phyloP scores from a whole-genome alignment of 2,888 invertebrate species.

The Periphyllus acericola region DNA sequence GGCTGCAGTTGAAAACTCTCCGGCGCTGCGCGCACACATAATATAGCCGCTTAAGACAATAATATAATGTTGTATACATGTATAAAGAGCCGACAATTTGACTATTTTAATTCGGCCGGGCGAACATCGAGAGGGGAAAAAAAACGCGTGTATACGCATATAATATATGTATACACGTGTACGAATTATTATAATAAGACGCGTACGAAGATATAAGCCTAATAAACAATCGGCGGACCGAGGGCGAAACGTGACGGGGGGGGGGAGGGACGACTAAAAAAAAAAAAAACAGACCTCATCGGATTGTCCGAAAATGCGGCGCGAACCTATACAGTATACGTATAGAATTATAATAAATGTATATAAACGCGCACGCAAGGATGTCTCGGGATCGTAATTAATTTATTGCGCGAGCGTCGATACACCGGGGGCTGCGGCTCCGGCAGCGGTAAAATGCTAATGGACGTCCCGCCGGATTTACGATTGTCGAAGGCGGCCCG shows the following conservation, averaged over 20 bases:
- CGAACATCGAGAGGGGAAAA: background rate
- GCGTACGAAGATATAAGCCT: background rate
- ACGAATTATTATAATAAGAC: background rate
- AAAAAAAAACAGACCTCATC: conserved; percentile 19
- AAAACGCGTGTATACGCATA: background rate
- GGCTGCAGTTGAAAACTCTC: conserved; percentile 13
- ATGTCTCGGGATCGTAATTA: conserved; percentile 45
- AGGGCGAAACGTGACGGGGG: background rate
- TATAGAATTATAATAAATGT: background rate
- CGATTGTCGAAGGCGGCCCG: background rate
- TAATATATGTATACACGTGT: background rate
- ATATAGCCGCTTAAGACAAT: conserved; percentile 41
- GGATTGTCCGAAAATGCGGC: conserved; percentile 31
- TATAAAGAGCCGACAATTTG: conserved; percentile 36
- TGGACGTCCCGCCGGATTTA: background rate
- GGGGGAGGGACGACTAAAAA: background rate
- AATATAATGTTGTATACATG: background rate
- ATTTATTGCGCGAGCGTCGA: conserved; percentile 10
- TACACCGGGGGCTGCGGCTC: background rate
- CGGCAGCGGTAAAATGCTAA: conserved; percentile 3
- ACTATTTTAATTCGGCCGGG: conserved; percentile 54
- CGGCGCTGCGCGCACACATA: background rate
- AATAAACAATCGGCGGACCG: conserved; percentile 39
- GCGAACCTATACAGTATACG: background rate
- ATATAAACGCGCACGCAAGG: background rate